These are phyloP conservation scores for Dascillus cervinus DNA, from an alignment of 2,888 invertebrate genomes.

Conservation along the genomic window DNA sequence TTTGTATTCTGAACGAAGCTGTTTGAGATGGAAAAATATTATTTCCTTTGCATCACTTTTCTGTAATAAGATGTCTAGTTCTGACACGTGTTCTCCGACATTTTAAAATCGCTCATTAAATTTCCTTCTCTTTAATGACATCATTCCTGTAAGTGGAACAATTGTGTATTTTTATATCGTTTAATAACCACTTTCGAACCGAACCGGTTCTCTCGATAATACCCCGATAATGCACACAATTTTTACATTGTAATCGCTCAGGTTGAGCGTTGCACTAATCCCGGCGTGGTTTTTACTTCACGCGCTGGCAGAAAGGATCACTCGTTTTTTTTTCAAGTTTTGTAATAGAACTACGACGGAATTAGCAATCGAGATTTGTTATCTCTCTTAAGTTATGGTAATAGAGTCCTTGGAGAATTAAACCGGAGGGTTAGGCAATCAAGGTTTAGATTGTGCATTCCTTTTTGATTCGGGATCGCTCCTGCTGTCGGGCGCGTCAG, in stretches of 20 bases:
- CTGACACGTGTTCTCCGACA: constrained; percentile 17
- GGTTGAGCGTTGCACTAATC: constrained; percentile 29
- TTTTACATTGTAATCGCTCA: constrained; percentile 28
- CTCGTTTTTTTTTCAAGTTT: neutral
- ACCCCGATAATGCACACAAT: no score
- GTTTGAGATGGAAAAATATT: constrained; percentile 40
- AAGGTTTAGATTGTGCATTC: no score
- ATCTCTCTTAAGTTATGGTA: constrained; percentile 1
- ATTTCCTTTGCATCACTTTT: constrained; percentile 38
- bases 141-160: constrained; percentile 37
- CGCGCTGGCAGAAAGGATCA: no score
- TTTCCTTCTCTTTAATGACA: constrained; percentile 35
- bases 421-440: neutral
- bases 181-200: constrained; percentile 36
- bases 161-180: constrained; percentile 36
- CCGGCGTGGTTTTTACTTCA: no score
- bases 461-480: no score
- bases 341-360: neutral
- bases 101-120: constrained; percentile 15
- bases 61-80: constrained; percentile 33
- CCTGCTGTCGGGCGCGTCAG: no score
- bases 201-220: constrained; percentile 35
- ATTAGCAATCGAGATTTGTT: neutral
- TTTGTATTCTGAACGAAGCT: constrained; percentile 38
- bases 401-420: neutral